Percentiles rank a stretch among this genome's conserved stretches.
Conservation (phyloP, 2,113 vertebrate genomes). For the Diadophis punctatus region DNA sequence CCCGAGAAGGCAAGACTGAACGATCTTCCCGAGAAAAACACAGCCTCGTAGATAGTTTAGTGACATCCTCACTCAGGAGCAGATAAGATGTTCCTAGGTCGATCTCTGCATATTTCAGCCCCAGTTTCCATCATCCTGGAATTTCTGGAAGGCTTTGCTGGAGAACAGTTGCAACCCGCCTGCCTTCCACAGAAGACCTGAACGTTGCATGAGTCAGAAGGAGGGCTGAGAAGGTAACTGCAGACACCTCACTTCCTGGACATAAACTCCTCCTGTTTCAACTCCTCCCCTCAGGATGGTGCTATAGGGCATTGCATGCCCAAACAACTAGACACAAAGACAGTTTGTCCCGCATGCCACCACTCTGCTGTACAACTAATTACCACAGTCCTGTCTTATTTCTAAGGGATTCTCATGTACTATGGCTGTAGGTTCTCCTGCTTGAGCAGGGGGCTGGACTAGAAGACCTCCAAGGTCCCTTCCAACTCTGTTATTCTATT, state of each 20-base stretch:
- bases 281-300: too few species aligned
- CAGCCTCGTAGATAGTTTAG: background rate
- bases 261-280: background rate
- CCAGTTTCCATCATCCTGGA: background rate
- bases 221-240: background rate
- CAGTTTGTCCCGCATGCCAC: too few species aligned
- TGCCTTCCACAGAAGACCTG: background rate
- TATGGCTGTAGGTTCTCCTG: too few species aligned
- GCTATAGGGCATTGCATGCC: background rate
- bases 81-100: background rate
- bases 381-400: too few species aligned
- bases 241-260: background rate
- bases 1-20: background rate
- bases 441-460: too few species aligned
- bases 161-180: background rate
- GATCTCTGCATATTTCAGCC: background rate
- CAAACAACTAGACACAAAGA: too few species aligned
- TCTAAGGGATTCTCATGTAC: too few species aligned
- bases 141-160: background rate
- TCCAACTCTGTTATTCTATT: too few species aligned
- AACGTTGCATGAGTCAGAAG: background rate
- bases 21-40: background rate
- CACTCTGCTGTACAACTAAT: too few species aligned
- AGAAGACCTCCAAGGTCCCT: too few species aligned
- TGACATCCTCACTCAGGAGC: background rate